A percentile compares a stretch with the other conserved stretches of the same genome.
phyloP scores from a whole-genome alignment of 2,113 vertebrate species.

The Oceanodroma tethys region DNA sequence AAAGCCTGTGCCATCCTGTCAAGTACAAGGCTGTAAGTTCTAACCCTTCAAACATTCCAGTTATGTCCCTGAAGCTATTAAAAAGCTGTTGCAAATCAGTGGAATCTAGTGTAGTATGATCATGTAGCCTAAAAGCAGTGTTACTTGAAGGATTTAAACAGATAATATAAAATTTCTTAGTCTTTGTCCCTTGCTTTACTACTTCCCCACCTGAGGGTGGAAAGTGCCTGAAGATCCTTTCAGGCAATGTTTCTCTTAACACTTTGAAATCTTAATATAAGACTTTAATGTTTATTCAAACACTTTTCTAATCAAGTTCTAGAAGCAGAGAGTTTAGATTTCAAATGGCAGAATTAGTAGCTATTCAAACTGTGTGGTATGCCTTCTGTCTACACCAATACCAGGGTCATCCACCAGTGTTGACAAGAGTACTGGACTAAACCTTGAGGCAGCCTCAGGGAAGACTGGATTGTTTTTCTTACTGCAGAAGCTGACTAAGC shows the following conservation, averaged over 20 bases:
- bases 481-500: not conserved
- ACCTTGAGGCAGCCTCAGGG: not conserved
- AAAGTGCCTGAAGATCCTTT: not conserved
- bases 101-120: not conserved
- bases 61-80: no score
- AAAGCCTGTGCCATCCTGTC: not conserved
- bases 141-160: not conserved
- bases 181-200: not conserved
- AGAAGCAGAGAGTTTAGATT: not conserved
- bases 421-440: not conserved
- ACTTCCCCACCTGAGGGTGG: not conserved
- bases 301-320: not conserved
- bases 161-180: not conserved
- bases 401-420: not conserved
- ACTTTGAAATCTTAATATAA: not conserved
- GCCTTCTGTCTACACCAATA: not conserved
- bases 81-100: not conserved
- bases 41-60: no score
- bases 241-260: not conserved
- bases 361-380: not conserved
- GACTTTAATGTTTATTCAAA: not conserved
- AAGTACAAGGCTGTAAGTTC: not conserved
- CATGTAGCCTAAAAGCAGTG: not conserved
- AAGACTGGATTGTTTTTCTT: not conserved
- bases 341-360: not conserved